A percentile compares a stretch with the other conserved stretches of the same genome.
phyloP scores from a whole-genome alignment of 2,113 vertebrate species.

The Apodemus speciosus region DNA sequence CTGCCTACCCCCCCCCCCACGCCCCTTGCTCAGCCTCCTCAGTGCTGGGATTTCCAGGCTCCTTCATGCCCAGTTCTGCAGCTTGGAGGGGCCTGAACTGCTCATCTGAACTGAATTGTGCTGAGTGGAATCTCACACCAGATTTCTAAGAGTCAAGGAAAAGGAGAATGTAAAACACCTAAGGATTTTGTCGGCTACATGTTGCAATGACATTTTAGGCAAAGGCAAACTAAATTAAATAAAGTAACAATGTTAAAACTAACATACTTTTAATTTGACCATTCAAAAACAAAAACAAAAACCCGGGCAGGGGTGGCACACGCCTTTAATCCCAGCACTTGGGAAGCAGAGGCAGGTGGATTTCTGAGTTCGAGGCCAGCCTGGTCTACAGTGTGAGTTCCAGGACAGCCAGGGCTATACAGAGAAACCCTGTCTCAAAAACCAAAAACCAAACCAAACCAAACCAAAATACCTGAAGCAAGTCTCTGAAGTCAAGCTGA shows the following conservation, averaged over 20 bases:
- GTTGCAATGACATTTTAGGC: background rate
- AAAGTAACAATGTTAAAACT: background rate
- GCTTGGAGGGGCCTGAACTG: background rate
- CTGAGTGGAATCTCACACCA: background rate
- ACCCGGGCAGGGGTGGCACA: too few species aligned
- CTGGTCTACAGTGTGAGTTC: too few species aligned
- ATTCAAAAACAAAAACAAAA: background rate
- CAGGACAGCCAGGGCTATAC: too few species aligned
- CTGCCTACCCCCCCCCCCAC: too few species aligned
- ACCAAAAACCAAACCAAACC: too few species aligned
- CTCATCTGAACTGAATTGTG: background rate
- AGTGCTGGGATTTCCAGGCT: background rate
- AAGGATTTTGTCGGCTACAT: background rate
- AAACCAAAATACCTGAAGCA: too few species aligned
- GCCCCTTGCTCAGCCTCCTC: background rate
- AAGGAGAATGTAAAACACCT: background rate
- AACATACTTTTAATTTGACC: background rate
- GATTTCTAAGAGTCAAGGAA: background rate
- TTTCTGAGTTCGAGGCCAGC: too few species aligned
- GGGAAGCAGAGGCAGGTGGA: too few species aligned
- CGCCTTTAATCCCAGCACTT: too few species aligned
- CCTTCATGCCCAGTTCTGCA: background rate
- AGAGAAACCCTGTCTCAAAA: too few species aligned
- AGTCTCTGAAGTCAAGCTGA: too few species aligned
- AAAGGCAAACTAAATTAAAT: background rate